A percentile compares a stretch with the other conserved stretches of the same genome.
phyloP scores from a whole-genome alignment of 2,888 invertebrate species.

The Nymphalis c-album region DNA sequence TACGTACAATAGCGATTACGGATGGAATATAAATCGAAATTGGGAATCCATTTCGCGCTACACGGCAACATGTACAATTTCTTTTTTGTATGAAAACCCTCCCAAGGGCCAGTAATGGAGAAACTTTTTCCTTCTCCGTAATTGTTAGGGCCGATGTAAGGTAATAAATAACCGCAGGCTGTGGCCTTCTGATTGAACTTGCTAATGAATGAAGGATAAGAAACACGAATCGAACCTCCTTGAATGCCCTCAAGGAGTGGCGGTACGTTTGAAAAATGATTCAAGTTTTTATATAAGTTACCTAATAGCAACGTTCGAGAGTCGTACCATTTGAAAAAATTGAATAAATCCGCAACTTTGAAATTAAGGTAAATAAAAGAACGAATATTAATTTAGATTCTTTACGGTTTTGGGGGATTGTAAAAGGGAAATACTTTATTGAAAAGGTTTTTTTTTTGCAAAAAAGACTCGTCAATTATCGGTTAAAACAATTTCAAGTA shows the following conservation, averaged over 20 bases:
- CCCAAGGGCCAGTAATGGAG: conserved; percentile 72
- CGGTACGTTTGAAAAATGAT: conserved; percentile 63
- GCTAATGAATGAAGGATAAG: conserved; percentile 80
- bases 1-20: conserved; percentile 51
- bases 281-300: conserved; percentile 54
- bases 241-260: conserved; percentile 47
- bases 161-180: conserved; percentile 79
- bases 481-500: no score
- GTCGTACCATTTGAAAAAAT: conserved; percentile 19
- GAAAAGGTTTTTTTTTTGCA: no score
- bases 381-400: conserved; percentile 21
- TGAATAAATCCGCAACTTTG: conserved; percentile 30
- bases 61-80: conserved; percentile 68
- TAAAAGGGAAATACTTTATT: not conserved
- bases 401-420: conserved; percentile 13
- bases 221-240: conserved; percentile 71
- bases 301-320: conserved; percentile 8
- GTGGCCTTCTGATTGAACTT: conserved; percentile 78
- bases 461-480: no score
- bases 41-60: conserved; percentile 72
- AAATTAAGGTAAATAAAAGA: conserved; percentile 29
- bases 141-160: conserved; percentile 77
- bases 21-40: conserved; percentile 63
- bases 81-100: conserved; percentile 75
- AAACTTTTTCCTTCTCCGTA: conserved; percentile 76